A percentile compares a stretch with the other conserved stretches of the same genome.
Evolutionary conservation across 2,113 vertebrate species (phyloP).

Genomic region (Pyxicephalus adspersus): DNA sequence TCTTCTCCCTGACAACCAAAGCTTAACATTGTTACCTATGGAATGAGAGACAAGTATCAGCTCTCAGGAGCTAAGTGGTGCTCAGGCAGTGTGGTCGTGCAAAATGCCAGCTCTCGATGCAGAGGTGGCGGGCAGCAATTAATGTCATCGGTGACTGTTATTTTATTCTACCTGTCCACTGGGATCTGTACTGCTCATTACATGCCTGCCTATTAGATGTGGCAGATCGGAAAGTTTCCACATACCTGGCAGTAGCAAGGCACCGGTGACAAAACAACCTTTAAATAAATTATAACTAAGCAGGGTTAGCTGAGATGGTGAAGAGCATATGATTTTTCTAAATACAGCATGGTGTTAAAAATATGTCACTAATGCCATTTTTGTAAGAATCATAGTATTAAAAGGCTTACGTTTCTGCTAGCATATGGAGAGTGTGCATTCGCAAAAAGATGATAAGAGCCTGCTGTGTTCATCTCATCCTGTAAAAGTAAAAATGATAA

Average conservation of each 20-base stretch:
- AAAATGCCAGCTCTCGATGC: constrained; percentile 48
- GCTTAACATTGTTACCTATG: constrained; percentile 47
- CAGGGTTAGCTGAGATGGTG: constrained; percentile 2
- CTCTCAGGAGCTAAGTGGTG: constrained; percentile 52
- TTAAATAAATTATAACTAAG: constrained; percentile 47
- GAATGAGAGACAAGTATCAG: constrained; percentile 47
- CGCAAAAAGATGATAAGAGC: constrained; percentile 9
- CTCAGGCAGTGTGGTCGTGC: constrained; percentile 47
- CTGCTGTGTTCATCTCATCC: constrained; percentile 15
- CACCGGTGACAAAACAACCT: constrained; percentile 14
- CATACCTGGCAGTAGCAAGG: constrained; percentile 13
- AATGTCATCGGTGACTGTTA: constrained; percentile 55
- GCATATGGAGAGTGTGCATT: constrained; percentile 2
- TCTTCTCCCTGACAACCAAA: constrained; percentile 22
- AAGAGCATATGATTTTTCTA: constrained; percentile 16
- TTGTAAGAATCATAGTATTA: constrained; percentile 9
- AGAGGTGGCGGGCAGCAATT: constrained; percentile 50
- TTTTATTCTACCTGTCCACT: constrained; percentile 52
- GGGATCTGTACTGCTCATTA: constrained; percentile 50
- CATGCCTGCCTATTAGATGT: constrained; percentile 50
- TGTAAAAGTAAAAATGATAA: constrained; percentile 10
- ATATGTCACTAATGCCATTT: constrained; percentile 22
- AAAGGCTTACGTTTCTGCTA: constrained; percentile 28
- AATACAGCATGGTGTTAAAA: constrained; percentile 27
- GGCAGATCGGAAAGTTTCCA: constrained; percentile 17